Evolutionary conservation across 2,888 invertebrate species (phyloP).

Genomic region (Euzetes globulus): DNA sequence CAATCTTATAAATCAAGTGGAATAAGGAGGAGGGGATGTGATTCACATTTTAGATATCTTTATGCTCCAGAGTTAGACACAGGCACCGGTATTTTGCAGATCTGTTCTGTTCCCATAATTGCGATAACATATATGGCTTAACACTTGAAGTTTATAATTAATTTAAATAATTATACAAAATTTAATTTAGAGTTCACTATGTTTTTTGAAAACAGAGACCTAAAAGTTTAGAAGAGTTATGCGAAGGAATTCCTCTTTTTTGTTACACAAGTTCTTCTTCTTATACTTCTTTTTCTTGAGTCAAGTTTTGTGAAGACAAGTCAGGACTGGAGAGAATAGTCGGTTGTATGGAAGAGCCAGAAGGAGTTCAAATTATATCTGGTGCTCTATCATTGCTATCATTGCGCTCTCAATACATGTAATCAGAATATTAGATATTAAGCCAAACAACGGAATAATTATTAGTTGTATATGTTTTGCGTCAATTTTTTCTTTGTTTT

Average conservation of each 20-base stretch:
- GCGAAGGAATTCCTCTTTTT: background rate
- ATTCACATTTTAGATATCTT: conserved; percentile 17
- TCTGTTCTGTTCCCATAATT: background rate
- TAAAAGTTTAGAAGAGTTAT: background rate
- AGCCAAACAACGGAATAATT: no score
- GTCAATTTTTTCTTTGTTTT: no score
- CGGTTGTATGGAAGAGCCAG: background rate
- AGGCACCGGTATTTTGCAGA: background rate
- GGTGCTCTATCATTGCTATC: no score
- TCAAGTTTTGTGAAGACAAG: background rate
- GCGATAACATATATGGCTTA: background rate
- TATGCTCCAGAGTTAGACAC: background rate
- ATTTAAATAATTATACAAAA: background rate
- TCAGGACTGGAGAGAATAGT: background rate
- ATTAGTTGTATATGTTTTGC: no score
- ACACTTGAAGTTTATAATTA: background rate
- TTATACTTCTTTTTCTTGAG: no score
- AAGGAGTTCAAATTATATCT: background rate
- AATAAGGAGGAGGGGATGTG: conserved; percentile 16
- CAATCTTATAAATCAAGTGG: conserved; percentile 17
- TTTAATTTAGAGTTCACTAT: background rate
- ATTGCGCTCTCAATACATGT: no score
- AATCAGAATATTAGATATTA: no score
- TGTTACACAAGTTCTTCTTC: background rate
- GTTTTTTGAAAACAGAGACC: no score